Base-by-base conservation (phyloP, 2,113 vertebrate genomes). In the Hippocampus comes region DNA sequence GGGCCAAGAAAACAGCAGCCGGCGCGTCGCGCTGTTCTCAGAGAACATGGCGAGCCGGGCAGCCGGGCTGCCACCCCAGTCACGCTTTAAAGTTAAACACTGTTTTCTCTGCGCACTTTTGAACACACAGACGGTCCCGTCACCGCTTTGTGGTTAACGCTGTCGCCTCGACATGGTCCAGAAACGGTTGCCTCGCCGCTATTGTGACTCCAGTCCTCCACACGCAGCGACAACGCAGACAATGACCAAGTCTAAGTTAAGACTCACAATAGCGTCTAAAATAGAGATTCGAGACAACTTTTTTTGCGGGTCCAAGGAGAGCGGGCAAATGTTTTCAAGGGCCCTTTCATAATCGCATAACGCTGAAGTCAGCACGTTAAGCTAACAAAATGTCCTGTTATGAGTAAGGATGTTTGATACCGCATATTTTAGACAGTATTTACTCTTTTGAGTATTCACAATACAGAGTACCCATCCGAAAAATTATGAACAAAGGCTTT, bases 71-170 rank as follows among this genome's bases (percentile, higher is more conserved):
- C 89, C 88, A 87, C 87, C 88, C 82, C 71, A 73, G 81, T 86
- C 86, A 89, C 83, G 83, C 78, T 67, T 86, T 49, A 4, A 17
- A 49, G 48, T 18, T 85, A 89, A 89, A 91, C 81, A 89, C 86
- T 81, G 82, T 82, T 89, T 89, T 87, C 86, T 78, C 87, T 86
- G 85, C 86, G 78, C 83, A 79, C 87, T 87, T 83, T 87, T 83
- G 85, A 69, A 86, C 87, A 79, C 87, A 85, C 69, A 83, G 74
- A 86, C 75, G 78, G 84, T 80, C 88, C 74, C 79, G 57, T 77
- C 85, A 82, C 84, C 87, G 9, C 81, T 18, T 68, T 89, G 90
- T 60, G 90, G 90, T 89, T 73, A 38, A 1, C 65, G 60, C 72
- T 73, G 86, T 87, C 87, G 83, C 87, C 82, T 71, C 84, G 84